Evolutionary conservation across 1,140 invertebrate genomes (phyloP), one percentile per base, ranked within the genome.

Genomic region (Macrobrachium rosenbergii): DNA sequence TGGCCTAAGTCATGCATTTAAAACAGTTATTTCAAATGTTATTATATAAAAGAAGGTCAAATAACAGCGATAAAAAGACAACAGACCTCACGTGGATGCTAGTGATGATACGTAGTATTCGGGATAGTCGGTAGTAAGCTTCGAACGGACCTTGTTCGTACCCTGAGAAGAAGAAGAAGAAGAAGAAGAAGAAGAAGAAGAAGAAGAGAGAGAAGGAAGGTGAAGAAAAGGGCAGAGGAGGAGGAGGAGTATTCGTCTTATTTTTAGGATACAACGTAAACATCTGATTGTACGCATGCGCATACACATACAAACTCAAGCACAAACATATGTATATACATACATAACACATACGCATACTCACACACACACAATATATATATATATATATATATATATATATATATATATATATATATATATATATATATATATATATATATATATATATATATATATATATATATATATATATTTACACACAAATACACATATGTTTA

Each of bases 331-430:
- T 16, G 8, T 62, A 21, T 28, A 76, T 14, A 59, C 0, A 59
- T 17, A 21, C n/a, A 69, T 52, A 52, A 52, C n/a, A 23, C 0
- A 23, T 6, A 69, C 19, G 21, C 21, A 69, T 21, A 69, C 7
- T 19, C 6, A 21, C 21, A 69, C 1, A 69, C 2, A n/a, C n/a
- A n/a, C n/a, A n/a, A n/a, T 69, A n/a, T 69, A 69, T n/a, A 69
- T n/a, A 69, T n/a, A 69, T n/a, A 69, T n/a, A 69, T n/a, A 69
- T 19, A 69, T 69, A 69, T 69, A 69, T n/a, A 69, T n/a, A 69
- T 19, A 19, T 3, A 69, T 69, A 69, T 19, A 69, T 69, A 2
- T 69, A 69, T 69, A 69, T 69, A 69, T 69, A n/a, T 19, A n/a
- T 69, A n/a, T 69, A n/a, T 69, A n/a, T n/a, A n/a, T 69, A n/a